Evolutionary conservation across 1,140 invertebrate genomes (phyloP).

Genomic region (Dinothrombium tinctorium): DNA sequence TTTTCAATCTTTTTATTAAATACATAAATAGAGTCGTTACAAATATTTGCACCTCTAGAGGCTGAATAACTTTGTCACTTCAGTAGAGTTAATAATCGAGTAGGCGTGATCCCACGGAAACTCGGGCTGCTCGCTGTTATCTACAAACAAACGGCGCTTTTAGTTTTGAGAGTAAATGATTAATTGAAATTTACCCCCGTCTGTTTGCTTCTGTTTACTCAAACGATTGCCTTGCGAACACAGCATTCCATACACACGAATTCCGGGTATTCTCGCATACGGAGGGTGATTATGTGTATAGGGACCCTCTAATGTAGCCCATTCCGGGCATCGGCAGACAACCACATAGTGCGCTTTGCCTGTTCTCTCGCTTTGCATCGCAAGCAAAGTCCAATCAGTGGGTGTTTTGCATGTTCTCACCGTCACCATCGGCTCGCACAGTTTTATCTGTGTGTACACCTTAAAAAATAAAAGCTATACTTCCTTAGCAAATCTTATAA

Average conservation of each 20-base stretch:
- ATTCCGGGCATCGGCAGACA: slow-evolving; percentile 65
- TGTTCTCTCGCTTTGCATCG: slow-evolving; percentile 66
- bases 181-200: no score
- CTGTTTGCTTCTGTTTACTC: no score
- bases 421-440: slow-evolving; percentile 64
- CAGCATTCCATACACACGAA: slow-evolving; percentile 51
- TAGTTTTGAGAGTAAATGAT: no score
- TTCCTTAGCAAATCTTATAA: neutral
- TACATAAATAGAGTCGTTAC: no score
- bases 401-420: slow-evolving; percentile 64
- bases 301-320: slow-evolving; percentile 60
- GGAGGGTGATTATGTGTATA: slow-evolving; percentile 78
- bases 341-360: slow-evolving; percentile 77
- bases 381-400: slow-evolving; percentile 69
- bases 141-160: no score
- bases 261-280: slow-evolving; percentile 56
- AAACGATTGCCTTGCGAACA: slow-evolving; percentile 25
- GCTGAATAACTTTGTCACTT: neutral
- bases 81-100: slow-evolving; percentile 7
- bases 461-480: slow-evolving; percentile 17
- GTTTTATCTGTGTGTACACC: slow-evolving; percentile 69
- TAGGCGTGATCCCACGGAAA: slow-evolving; percentile 10
- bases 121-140: no score
- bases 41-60: no score
- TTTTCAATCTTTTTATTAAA: neutral